Evolutionary conservation across 2,888 invertebrate genomes (phyloP).

Genomic region (Hydrotaea diabolus): DNA sequence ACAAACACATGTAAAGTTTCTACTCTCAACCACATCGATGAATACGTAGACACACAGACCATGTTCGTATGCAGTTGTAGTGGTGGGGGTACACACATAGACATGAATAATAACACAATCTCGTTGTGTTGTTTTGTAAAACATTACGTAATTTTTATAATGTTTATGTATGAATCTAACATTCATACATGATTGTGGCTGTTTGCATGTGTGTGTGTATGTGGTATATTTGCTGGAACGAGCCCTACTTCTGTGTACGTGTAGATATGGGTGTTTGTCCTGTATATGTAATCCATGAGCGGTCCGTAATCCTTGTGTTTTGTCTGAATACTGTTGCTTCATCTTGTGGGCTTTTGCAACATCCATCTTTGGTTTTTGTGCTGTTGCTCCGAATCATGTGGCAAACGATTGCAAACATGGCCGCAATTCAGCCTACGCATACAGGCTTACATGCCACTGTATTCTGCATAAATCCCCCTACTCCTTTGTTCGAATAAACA

Average conservation of each 20-base stretch:
- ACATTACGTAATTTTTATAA: conserved; percentile 19
- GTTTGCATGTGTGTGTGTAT: background rate
- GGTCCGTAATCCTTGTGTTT: no score
- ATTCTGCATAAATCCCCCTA: background rate
- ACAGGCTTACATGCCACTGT: no score
- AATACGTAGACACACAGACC: background rate
- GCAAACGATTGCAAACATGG: no score
- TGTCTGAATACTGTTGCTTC: no score
- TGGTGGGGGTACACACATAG: background rate
- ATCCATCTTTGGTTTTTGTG: no score
- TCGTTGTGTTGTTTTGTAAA: conserved; percentile 7
- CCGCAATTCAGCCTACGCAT: no score
- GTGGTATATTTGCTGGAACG: no score
- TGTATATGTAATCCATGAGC: no score
- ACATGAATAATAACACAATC: conserved; percentile 7
- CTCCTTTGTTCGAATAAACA: background rate
- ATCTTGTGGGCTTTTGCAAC: no score
- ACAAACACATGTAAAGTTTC: background rate
- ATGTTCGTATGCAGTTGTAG: background rate
- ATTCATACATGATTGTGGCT: background rate
- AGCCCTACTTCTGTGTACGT: no score
- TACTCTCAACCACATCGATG: background rate
- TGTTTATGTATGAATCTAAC: conserved; percentile 22
- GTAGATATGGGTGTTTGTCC: background rate
- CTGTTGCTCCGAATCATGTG: no score